Percentiles rank a stretch among this genome's conserved stretches.
phyloP scores from a whole-genome alignment of 2,113 vertebrate genomes.

The Poeciliopsis occidentalis region DNA sequence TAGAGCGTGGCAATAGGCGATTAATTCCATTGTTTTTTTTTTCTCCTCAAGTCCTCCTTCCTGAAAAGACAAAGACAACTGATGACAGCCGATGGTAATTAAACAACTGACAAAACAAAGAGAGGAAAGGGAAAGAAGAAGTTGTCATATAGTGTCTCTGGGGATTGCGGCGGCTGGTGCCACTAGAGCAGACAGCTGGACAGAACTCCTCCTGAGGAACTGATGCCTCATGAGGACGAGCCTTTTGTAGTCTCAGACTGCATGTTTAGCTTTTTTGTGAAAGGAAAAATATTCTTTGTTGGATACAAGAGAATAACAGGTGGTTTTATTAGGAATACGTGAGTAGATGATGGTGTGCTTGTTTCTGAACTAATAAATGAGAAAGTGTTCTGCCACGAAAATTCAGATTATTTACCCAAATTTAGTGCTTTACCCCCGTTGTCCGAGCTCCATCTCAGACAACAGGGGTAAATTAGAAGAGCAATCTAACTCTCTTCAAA shows the following conservation, averaged over 20 bases:
- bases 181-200: constrained; percentile 55
- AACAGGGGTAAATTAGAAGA: background rate
- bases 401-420: background rate
- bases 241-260: constrained; percentile 44
- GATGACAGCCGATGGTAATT: constrained; percentile 82
- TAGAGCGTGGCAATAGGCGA: constrained; percentile 76
- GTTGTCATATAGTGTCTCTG: constrained; percentile 69
- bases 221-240: constrained; percentile 57
- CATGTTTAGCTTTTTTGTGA: constrained; percentile 11
- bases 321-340: background rate
- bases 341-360: background rate
- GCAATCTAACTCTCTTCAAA: background rate
- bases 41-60: constrained; percentile 43
- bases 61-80: constrained; percentile 66
- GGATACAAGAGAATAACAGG: constrained; percentile 10
- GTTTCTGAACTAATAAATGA: background rate
- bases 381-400: background rate
- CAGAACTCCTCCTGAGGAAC: constrained; percentile 55
- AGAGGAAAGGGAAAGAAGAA: constrained; percentile 67
- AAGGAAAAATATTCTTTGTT: constrained; percentile 21
- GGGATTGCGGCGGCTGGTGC: constrained; percentile 54
- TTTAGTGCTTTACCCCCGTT: background rate
- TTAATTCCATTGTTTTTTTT: constrained; percentile 64
- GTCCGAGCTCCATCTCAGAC: no score
- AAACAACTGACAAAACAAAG: constrained; percentile 74